A percentile compares a stretch with the other conserved stretches of the same genome.
Conservation (phyloP, 2,888 invertebrate genomes). For the Scelioninae gen. 1 region DNA sequence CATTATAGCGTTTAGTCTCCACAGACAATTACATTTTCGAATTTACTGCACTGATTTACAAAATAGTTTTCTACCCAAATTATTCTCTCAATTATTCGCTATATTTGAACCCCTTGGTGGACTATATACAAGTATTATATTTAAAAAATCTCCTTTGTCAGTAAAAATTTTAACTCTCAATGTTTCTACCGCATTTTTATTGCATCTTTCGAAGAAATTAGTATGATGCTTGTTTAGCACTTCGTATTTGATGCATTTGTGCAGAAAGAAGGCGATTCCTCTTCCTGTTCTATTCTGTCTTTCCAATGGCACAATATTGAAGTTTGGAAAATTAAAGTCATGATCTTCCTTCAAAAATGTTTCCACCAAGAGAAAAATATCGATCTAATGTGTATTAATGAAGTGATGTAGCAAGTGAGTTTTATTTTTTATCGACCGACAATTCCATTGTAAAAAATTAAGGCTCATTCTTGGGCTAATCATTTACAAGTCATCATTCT, state of each 20-base stretch:
- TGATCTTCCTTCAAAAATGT: neutral
- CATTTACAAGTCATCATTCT: too few species aligned
- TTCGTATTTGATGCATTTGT: neutral
- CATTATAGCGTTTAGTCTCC: neutral
- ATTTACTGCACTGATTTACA: neutral
- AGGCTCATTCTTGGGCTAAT: too few species aligned
- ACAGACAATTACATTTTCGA: neutral
- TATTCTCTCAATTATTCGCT: neutral
- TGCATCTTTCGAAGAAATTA: too few species aligned
- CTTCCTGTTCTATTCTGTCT: neutral
- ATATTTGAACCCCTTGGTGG: neutral
- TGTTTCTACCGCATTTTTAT: neutral
- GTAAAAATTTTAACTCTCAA: neutral
- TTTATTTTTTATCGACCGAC: neutral
- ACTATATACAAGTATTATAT: neutral
- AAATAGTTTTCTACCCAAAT: neutral
- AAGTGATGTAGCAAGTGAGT: too few species aligned
- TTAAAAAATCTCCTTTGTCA: neutral
- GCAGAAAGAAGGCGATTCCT: neutral
- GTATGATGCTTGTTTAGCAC: too few species aligned
- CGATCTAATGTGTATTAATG: neutral
- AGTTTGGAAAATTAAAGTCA: neutral
- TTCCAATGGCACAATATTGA: neutral
- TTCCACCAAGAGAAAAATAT: neutral
- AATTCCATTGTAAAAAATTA: conserved; percentile 10